Base-by-base conservation (phyloP, 2,888 invertebrate genomes). In the Gerris lacustris region DNA sequence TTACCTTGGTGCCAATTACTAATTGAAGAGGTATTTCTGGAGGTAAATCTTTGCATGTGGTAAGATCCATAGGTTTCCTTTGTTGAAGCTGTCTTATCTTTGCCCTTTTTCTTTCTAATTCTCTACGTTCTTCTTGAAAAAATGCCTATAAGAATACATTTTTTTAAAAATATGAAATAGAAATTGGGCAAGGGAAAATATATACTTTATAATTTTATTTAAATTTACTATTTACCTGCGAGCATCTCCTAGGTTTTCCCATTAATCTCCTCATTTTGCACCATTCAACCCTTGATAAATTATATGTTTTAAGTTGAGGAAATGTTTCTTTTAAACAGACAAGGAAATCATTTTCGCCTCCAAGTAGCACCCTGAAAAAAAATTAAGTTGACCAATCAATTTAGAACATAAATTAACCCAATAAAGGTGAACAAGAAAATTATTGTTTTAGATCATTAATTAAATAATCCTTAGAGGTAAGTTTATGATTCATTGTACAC, bases 241-340 rank as follows among this genome's bases (percentile, higher is more conserved):
- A 95, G 80, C 92, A 97, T 78, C 98, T 85, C 68, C 99, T 83
- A 0, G 99, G 98, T 79, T 97, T 97, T 0, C 99, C 98, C 93
- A 99, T 95, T 83, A 96, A 88, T 74, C 96, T 83, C 70, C 98
- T 85, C 72, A 99, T 92, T 81, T 94, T 93, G 69, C 93, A 90
- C 99, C 99, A 99, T 79, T 99, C 95, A 5, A 90, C 87, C 76
- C 95, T 86, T 2, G 92, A 90, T 73, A 99, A 81, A 77, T 89
- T 88, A 6, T 90, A 86, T 44, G 92, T 91, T 79, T 91, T 91
- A 72, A 99, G 82, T 77, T 92, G 90, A 0, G 99, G 97, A 82
- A 97, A 97, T 6, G 93, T 89, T 81, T 98, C 97, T 79, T 88
- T 88, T 63, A 99, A 82, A 79, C 96, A 96, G 75, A 92, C 89